These are phyloP conservation scores for Cyprinodon brontotheroides DNA, from an alignment of 2,113 vertebrate species.

Conservation along the genomic window DNA sequence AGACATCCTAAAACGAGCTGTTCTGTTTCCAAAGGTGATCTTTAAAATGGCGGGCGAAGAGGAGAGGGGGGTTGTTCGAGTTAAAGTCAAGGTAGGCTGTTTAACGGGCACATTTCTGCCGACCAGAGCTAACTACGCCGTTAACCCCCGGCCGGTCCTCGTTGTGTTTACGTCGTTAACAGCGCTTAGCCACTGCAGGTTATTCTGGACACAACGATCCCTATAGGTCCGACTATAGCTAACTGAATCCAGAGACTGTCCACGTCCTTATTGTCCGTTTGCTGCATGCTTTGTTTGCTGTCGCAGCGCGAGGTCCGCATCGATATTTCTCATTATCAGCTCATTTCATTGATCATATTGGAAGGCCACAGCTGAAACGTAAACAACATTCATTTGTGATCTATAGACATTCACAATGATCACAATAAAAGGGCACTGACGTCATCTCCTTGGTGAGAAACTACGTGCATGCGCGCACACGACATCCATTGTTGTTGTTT, in stretches of 20 bases:
- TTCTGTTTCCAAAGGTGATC: constrained; percentile 32
- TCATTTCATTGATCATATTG: neutral
- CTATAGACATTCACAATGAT: neutral
- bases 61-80: constrained; percentile 83
- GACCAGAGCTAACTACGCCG: neutral
- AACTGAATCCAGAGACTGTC: neutral
- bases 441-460: constrained; percentile 15
- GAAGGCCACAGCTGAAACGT: too few relatives aligned
- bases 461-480: neutral
- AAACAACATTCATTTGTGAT: neutral
- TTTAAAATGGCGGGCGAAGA: constrained; percentile 80
- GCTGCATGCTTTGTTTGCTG: neutral
- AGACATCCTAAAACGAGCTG: constrained; percentile 2
- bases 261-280: neutral
- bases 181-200: neutral
- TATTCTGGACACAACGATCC: neutral
- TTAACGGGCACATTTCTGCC: neutral
- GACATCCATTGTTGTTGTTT: neutral
- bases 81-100: constrained; percentile 82
- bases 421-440: constrained; percentile 23
- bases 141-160: neutral
- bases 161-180: neutral
- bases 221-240: neutral
- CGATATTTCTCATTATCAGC: neutral
- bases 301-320: neutral